Conservation (phyloP, 2,797 vertebrate genomes). For the Avahi laniger region DNA sequence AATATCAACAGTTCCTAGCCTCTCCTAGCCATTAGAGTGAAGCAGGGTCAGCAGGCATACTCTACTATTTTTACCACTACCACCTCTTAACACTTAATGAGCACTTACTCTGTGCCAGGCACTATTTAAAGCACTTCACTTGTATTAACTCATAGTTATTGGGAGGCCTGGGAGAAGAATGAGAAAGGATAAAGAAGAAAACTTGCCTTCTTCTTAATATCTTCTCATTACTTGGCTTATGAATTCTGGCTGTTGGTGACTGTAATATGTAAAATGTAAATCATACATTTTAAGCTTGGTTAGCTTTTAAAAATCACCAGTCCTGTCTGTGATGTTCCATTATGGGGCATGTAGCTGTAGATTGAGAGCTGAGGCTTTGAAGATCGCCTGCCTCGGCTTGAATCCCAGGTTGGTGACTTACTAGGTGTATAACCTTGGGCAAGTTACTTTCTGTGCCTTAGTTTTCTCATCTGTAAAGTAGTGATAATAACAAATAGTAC, state of each 20-base stretch:
- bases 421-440: background rate
- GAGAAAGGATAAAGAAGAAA: conserved; percentile 16
- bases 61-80: conserved; percentile 19
- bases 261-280: background rate
- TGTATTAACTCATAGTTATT: conserved; percentile 37
- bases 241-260: background rate
- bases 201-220: background rate
- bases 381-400: background rate
- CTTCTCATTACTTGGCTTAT: background rate
- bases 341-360: background rate
- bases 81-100: background rate
- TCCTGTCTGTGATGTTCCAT: background rate
- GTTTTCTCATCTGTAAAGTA: conserved; percentile 44
- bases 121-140: conserved; percentile 35
- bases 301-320: conserved; percentile 36
- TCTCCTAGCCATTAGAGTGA: background rate
- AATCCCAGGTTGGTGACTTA: conserved; percentile 14
- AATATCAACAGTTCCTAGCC: background rate
- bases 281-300: conserved; percentile 8
- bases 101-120: conserved; percentile 23
- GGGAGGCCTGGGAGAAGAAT: background rate
- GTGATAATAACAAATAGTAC: background rate
- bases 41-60: background rate
- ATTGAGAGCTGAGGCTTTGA: conserved; percentile 34
- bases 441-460: background rate